phyloP scores from a whole-genome alignment of 2,113 vertebrate genomes.

The Gambusia affinis region DNA sequence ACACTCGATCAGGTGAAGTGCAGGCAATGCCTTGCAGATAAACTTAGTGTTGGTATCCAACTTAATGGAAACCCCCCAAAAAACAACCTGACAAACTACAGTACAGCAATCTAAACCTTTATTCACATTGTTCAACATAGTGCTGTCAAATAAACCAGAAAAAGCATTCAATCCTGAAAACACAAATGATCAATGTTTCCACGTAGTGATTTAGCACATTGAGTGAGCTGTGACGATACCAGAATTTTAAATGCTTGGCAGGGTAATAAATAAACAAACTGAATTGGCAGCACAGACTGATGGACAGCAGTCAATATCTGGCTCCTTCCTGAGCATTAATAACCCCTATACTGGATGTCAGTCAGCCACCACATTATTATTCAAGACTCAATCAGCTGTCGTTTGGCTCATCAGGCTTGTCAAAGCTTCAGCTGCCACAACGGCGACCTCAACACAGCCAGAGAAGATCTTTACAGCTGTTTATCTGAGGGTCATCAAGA shows the following conservation, averaged over 20 bases:
- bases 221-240: constrained; percentile 20
- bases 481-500: constrained; percentile 25
- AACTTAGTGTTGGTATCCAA: constrained; percentile 24
- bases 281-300: constrained; percentile 35
- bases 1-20: constrained; percentile 13
- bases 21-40: constrained; percentile 36
- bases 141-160: background rate
- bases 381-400: constrained; percentile 16
- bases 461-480: constrained; percentile 25
- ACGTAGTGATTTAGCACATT: constrained; percentile 30
- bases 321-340: constrained; percentile 38
- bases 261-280: constrained; percentile 23
- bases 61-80: background rate
- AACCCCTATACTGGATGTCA: constrained; percentile 30
- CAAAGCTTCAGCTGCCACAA: constrained; percentile 35
- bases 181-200: constrained; percentile 17
- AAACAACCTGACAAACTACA: background rate
- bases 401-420: constrained; percentile 23
- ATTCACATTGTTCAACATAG: background rate
- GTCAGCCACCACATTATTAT: constrained; percentile 47
- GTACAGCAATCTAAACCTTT: background rate
- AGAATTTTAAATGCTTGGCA: background rate
- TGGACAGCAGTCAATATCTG: constrained; percentile 2
- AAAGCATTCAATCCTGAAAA: background rate
- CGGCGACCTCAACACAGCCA: constrained; percentile 11